Evolutionary conservation across 2,888 invertebrate genomes (phyloP).

Genomic region (Galeruca laticollis): DNA sequence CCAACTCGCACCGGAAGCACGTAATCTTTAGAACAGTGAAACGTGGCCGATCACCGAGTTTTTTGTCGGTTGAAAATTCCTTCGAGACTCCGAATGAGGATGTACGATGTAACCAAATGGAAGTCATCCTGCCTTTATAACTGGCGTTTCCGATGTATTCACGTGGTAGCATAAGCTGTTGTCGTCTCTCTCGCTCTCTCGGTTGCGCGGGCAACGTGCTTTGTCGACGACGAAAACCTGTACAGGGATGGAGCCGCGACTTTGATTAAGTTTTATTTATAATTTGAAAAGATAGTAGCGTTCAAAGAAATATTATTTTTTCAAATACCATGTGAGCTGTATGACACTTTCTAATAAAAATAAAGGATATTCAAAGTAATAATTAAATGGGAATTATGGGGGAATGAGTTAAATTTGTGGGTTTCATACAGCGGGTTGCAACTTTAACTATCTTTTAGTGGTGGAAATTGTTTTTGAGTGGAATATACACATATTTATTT

Average conservation of each 20-base stretch:
- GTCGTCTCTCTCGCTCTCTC: conserved; percentile 22
- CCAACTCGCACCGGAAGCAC: conserved; percentile 37
- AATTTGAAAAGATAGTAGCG: too few species aligned
- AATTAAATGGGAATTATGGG: too few species aligned
- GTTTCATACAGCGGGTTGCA: too few species aligned
- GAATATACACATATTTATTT: too few species aligned
- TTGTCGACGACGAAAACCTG: neutral
- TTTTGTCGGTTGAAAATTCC: conserved; percentile 63
- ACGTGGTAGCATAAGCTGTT: conserved; percentile 45
- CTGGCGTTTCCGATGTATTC: conserved; percentile 68
- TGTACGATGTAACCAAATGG: conserved; percentile 66
- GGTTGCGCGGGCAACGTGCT: neutral
- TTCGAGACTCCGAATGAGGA: conserved; percentile 59
- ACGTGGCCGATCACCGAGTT: conserved; percentile 44
- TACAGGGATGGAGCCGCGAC: neutral
- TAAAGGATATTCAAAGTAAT: too few species aligned
- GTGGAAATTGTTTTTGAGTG: too few species aligned
- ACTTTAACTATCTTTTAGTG: too few species aligned
- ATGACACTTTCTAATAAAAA: too few species aligned
- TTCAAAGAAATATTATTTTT: too few species aligned
- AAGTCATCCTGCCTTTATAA: conserved; percentile 69
- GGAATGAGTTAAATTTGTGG: too few species aligned
- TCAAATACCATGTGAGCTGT: too few species aligned
- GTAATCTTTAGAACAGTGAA: conserved; percentile 40
- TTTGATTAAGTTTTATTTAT: too few species aligned